Evolutionary conservation across 2,113 vertebrate genomes (phyloP), one percentile per base, ranked within the genome.

Genomic region (Eurystomus gularis): DNA sequence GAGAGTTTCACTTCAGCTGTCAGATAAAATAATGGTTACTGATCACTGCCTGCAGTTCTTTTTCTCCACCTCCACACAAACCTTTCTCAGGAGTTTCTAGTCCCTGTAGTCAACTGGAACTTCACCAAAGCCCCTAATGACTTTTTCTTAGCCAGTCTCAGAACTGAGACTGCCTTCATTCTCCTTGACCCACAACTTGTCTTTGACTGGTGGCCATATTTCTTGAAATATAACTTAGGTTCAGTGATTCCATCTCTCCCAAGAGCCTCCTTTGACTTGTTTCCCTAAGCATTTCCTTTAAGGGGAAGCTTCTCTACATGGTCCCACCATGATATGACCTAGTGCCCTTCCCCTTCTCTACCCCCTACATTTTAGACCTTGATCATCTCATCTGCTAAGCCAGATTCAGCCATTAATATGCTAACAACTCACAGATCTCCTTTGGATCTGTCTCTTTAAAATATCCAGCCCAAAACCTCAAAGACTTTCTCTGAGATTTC

Each of bases 11-110:
- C 48, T 93, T 73, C 68, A 86, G 80, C 69, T 88, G 69, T 58
- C 93, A 80, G 33, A 92, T 1, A 7, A 80, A 96, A 70, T 90
- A 86, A 82, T 7, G 8, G 46, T 81, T 93, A 86, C 64, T 75
- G 46, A 65, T 87, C 89, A 87, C 35, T 28, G 52, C 33, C 44
- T 66, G 17, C n/a, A 55, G 69, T 58, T 75, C 29, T 65, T 75
- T 87, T 82, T 35, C 60, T 92, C 18, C 58, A 65, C 58, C 33
- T 84, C 48, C 49, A 54, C 51, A 78, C 44, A 82, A 75, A 39
- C 5, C 33, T 35, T 88, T 61, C 29, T 37, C 21, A 40, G 29
- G 72, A 64, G 60, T 51, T 92, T 86, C 64, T 81, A 42, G 29
- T 37, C 44, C 40, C 29, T 28, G 8, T 11, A 84, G 72, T 66